Percentiles rank a stretch among this genome's conserved stretches.
These are phyloP conservation scores for Dinomys branickii DNA, from an alignment of 2,113 vertebrate species.

Conservation along the genomic window DNA sequence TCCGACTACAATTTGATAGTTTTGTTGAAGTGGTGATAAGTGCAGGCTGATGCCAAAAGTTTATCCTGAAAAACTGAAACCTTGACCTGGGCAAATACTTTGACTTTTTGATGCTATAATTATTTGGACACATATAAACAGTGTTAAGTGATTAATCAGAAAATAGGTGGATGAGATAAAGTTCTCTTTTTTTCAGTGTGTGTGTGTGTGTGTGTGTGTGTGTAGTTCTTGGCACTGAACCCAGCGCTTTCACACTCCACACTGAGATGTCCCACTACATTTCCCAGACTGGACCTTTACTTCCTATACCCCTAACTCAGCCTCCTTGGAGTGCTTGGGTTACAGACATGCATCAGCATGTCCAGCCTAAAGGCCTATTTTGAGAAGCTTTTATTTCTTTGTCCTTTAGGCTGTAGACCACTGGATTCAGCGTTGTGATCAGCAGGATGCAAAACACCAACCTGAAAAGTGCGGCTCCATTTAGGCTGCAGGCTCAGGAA, in stretches of 20 bases:
- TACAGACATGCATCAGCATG: background rate
- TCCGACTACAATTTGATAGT: background rate
- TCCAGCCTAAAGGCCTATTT: background rate
- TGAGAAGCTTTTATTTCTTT: background rate
- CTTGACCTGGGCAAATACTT: background rate
- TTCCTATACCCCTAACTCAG: background rate
- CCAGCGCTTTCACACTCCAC: background rate
- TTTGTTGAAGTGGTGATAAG: background rate
- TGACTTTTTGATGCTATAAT: background rate
- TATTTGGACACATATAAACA: background rate
- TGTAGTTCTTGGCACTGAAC: background rate
- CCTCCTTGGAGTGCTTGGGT: background rate
- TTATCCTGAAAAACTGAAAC: background rate
- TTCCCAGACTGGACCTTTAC: background rate
- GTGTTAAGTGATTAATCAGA: background rate
- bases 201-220: background rate
- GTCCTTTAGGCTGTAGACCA: background rate
- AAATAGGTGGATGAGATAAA: background rate
- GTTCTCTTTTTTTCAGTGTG: constrained; percentile 6
- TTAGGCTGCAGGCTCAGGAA: constrained; percentile 63
- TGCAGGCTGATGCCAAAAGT: background rate
- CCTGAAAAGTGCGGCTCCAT: constrained; percentile 46
- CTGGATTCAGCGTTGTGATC: background rate
- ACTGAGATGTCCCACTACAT: background rate
- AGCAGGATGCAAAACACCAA: background rate